Percentiles rank a stretch among this genome's conserved stretches.
These are phyloP conservation scores for Peromyscus eremicus DNA, from an alignment of 2,797 vertebrate species.

Conservation along the genomic window DNA sequence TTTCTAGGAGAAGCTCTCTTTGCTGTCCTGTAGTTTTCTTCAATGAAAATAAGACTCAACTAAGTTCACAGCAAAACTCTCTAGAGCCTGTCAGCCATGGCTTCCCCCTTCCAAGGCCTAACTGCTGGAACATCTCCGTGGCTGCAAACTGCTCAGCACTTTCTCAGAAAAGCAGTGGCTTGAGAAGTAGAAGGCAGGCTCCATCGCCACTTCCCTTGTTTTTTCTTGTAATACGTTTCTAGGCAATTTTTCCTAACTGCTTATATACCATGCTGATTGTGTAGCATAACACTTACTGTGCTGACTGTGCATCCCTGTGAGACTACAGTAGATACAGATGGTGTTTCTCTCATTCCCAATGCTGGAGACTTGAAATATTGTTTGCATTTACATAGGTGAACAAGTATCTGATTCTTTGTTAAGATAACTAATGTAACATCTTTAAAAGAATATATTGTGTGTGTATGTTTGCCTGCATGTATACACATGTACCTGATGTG, in stretches of 20 bases:
- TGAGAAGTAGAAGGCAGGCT: not conserved
- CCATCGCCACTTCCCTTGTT: not conserved
- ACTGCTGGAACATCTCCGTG: not conserved
- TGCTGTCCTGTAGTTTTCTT: not conserved
- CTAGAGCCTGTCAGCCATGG: not conserved
- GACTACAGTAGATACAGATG: not conserved
- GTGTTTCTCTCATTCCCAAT: not conserved
- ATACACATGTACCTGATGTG: not conserved
- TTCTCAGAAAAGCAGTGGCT: constrained; percentile 3
- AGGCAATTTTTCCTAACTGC: not conserved
- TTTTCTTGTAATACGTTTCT: not conserved
- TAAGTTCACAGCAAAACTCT: not conserved
- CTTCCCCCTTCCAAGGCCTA: not conserved
- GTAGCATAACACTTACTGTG: not conserved
- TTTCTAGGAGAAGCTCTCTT: not conserved
- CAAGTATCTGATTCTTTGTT: not conserved
- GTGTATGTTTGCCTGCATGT: not conserved
- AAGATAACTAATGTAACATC: not conserved
- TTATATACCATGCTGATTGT: not conserved
- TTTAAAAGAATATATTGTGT: not conserved
- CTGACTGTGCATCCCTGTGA: not conserved
- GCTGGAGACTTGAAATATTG: not conserved
- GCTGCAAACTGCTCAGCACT: not conserved
- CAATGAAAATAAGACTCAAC: not conserved
- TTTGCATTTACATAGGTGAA: not conserved